Evolutionary conservation across 2,113 vertebrate species (phyloP).

Genomic region (Porphyrio hochstetteri): DNA sequence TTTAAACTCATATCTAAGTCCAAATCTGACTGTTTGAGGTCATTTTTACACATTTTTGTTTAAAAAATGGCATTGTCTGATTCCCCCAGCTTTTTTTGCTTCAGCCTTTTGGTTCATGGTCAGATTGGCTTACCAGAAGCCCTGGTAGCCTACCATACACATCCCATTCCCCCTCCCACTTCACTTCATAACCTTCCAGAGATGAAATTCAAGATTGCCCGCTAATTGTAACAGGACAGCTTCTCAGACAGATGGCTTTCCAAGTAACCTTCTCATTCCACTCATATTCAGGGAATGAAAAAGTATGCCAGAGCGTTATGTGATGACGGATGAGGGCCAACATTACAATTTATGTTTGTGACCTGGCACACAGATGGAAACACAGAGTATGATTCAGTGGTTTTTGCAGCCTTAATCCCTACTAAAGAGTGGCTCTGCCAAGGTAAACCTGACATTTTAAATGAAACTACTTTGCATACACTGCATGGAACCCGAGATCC

Average conservation of each 20-base stretch:
- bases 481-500: slow-evolving; percentile 67
- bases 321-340: slow-evolving; percentile 64
- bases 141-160: neutral
- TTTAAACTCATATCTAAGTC: neutral
- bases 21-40: neutral
- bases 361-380: slow-evolving; percentile 70
- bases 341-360: slow-evolving; percentile 69
- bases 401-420: slow-evolving; percentile 67
- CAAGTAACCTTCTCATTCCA: slow-evolving; percentile 72
- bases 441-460: slow-evolving; percentile 76
- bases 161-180: neutral
- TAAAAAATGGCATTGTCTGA: neutral
- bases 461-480: slow-evolving; percentile 66
- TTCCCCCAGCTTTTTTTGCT: neutral
- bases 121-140: neutral
- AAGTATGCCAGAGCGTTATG: slow-evolving; percentile 59
- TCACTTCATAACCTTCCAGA: slow-evolving; percentile 42
- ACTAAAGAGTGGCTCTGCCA: slow-evolving; percentile 63
- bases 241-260: slow-evolving; percentile 71
- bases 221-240: slow-evolving; percentile 62
- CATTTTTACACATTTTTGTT: slow-evolving; percentile 12
- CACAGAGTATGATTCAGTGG: slow-evolving; percentile 65
- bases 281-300: slow-evolving; percentile 55
- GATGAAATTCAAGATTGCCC: slow-evolving; percentile 69
- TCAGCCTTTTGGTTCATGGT: neutral